phyloP scores from a whole-genome alignment of 2,888 invertebrate species.

The Notodonta ziczac region DNA sequence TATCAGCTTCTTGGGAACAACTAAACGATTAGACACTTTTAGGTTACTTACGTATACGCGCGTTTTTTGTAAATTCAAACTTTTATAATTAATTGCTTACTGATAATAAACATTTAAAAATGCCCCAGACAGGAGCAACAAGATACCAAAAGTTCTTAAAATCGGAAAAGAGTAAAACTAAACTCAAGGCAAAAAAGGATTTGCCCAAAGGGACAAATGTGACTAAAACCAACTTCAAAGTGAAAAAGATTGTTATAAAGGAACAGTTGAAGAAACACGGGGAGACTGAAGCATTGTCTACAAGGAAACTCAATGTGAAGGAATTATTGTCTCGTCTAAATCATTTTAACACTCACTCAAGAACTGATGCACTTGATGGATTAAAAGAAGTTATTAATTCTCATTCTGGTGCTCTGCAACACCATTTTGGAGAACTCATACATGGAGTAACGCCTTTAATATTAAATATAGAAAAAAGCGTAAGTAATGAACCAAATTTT shows the following conservation, averaged over 20 bases:
- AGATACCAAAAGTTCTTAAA: conserved; percentile 90
- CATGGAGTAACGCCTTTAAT: conserved; percentile 88
- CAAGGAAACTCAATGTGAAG: conserved; percentile 88
- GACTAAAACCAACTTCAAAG: conserved; percentile 95
- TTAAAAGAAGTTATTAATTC: conserved; percentile 80
- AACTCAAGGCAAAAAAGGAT: conserved; percentile 91
- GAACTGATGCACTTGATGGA: conserved; percentile 87
- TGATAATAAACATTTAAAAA: conserved; percentile 26
- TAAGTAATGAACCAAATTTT: conserved; percentile 50
- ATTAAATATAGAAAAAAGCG: conserved; percentile 88
- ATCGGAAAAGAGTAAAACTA: conserved; percentile 94
- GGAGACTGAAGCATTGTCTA: conserved; percentile 84
- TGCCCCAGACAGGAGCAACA: conserved; percentile 80
- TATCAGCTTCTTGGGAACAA: no score
- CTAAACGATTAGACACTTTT: no score
- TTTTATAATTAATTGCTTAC: no score
- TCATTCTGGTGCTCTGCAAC: conserved; percentile 69
- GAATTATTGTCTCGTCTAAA: conserved; percentile 89
- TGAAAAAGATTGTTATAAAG: conserved; percentile 92
- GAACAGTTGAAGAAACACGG: conserved; percentile 88
- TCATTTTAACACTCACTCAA: conserved; percentile 89
- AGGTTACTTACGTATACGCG: background rate
- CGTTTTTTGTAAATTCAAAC: no score
- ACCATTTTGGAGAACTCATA: conserved; percentile 87
- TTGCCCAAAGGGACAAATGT: conserved; percentile 95